A percentile compares a stretch with the other conserved stretches of the same genome.
phyloP scores from a whole-genome alignment of 2,113 vertebrate genomes.

The Morone chrysops region DNA sequence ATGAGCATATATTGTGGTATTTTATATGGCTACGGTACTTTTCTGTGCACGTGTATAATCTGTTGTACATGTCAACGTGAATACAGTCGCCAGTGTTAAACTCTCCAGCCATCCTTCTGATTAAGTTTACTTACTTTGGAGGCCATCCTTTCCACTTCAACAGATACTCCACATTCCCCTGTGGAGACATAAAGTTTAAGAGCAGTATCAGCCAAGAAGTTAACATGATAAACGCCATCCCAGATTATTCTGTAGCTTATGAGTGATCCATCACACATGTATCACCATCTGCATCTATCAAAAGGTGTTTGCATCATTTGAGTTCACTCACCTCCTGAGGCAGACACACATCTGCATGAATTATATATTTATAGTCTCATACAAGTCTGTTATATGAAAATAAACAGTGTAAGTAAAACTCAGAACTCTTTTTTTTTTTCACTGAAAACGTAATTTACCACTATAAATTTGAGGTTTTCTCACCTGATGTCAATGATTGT shows the following conservation, averaged over 20 bases:
- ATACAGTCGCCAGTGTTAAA: not conserved
- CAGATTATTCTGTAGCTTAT: not conserved
- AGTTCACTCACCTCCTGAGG: not conserved
- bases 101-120: not conserved
- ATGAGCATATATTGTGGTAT: not conserved
- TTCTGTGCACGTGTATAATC: not conserved
- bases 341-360: not conserved
- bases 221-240: not conserved
- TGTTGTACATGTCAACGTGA: not conserved
- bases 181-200: conserved; percentile 64
- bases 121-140: conserved; percentile 91
- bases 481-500: no score
- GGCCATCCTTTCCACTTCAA: conserved; percentile 99
- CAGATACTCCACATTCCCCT: conserved; percentile 98
- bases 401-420: no score
- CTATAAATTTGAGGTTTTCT: not conserved
- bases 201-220: conserved; percentile 4
- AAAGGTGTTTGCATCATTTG: not conserved
- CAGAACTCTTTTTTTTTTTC: not conserved
- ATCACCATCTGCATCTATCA: not conserved
- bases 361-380: not conserved
- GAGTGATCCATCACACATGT: not conserved
- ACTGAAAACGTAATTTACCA: not conserved
- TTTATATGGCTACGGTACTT: no score
- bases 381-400: not conserved